These are phyloP conservation scores for Propithecus coquereli DNA, from an alignment of 2,113 vertebrate species.

Conservation along the genomic window DNA sequence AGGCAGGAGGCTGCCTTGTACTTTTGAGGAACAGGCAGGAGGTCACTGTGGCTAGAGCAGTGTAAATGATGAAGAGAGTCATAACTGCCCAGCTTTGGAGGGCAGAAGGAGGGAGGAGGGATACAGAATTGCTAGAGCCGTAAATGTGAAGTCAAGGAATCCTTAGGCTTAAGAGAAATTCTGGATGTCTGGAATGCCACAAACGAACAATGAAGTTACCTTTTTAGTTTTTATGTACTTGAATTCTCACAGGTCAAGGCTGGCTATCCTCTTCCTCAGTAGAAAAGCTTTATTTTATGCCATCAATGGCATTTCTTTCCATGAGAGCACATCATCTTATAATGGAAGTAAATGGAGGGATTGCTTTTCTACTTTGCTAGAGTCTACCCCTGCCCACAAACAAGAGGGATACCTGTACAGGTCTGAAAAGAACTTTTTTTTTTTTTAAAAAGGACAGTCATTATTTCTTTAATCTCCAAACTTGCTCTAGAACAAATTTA, in stretches of 20 bases:
- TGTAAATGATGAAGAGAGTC: not conserved
- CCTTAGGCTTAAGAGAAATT: slow-evolving; percentile 27
- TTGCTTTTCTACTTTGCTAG: slow-evolving; percentile 22
- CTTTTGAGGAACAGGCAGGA: not conserved
- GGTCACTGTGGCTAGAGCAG: not conserved
- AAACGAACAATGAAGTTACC: not conserved
- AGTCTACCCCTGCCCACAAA: too few relatives aligned
- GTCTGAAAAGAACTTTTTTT: not conserved
- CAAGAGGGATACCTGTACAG: not conserved
- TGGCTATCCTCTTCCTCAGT: not conserved
- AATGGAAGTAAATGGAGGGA: not conserved
- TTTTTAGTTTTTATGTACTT: not conserved
- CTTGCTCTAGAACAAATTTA: slow-evolving; percentile 25
- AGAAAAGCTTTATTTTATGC: not conserved
- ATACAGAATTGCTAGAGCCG: not conserved
- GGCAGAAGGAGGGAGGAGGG: not conserved
- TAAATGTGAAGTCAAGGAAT: not conserved
- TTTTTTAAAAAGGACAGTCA: not conserved
- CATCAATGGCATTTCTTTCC: not conserved
- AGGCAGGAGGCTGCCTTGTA: not conserved
- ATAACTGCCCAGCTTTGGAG: not conserved
- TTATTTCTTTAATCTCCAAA: not conserved
- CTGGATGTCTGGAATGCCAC: slow-evolving; percentile 7
- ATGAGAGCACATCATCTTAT: not conserved
- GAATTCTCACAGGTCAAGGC: not conserved